Conservation (phyloP, 2,113 vertebrate genomes). For the Rhinopomastus cyanomelas region DNA sequence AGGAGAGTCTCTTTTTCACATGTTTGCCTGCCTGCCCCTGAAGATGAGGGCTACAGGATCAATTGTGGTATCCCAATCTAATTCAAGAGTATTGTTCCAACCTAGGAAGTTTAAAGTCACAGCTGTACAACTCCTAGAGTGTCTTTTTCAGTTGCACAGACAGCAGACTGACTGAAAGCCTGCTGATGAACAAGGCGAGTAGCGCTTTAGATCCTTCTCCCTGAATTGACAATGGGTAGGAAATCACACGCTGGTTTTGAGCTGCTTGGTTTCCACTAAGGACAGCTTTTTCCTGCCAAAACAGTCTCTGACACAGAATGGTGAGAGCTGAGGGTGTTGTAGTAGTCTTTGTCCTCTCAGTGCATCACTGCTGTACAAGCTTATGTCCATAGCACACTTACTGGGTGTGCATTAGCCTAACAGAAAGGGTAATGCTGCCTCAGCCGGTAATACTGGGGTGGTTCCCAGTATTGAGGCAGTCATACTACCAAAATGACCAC, state of each 20-base stretch:
- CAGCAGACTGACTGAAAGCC: neutral
- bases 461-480: neutral
- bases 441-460: neutral
- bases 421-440: neutral
- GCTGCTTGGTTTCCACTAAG: neutral
- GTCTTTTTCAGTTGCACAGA: too few relatives aligned
- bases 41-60: neutral
- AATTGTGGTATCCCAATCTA: neutral
- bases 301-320: neutral
- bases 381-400: rapidly evolving
- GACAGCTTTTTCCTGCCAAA: neutral
- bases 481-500: neutral
- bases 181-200: neutral
- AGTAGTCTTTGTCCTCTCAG: neutral
- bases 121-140: neutral
- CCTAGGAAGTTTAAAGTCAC: neutral
- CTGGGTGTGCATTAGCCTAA: neutral
- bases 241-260: neutral
- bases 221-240: neutral
- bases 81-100: neutral
- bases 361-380: neutral
- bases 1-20: neutral
- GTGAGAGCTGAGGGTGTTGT: neutral
- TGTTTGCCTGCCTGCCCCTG: neutral
- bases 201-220: neutral